Evolutionary conservation across 2,113 vertebrate species (phyloP).

Genomic region (Callaeas wilsoni): DNA sequence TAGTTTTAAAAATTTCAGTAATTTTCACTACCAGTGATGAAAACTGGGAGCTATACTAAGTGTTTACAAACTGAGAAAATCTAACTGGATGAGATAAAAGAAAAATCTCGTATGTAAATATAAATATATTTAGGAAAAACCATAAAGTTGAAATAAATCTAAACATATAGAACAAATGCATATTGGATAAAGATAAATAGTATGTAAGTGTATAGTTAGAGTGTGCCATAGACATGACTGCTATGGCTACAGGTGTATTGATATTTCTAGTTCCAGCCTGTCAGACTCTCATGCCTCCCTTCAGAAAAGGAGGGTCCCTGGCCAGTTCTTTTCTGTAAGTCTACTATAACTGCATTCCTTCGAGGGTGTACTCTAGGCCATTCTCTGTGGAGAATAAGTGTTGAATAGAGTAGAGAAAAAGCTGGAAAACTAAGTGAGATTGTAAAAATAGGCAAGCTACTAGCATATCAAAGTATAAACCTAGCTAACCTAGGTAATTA

Average conservation of each 20-base stretch:
- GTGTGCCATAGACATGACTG: background rate
- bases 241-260: background rate
- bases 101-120: background rate
- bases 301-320: background rate
- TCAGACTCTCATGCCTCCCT: fast-evolving
- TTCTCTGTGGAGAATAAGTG: background rate
- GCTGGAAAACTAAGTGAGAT: fast-evolving
- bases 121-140: background rate
- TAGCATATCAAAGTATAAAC: background rate
- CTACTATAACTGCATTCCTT: background rate
- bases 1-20: background rate
- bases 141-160: background rate
- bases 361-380: background rate
- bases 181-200: background rate
- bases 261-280: background rate
- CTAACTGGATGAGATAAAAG: background rate
- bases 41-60: background rate
- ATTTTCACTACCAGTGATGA: background rate
- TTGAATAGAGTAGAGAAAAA: background rate
- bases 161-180: background rate
- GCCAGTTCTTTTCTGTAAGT: background rate
- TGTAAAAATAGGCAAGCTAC: background rate
- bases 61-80: background rate
- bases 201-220: background rate
- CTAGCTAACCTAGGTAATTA: background rate